Percentiles rank a stretch among this genome's conserved stretches.
Evolutionary conservation across 1,140 invertebrate species (phyloP).

Genomic region (Psilanteris sp.): DNA sequence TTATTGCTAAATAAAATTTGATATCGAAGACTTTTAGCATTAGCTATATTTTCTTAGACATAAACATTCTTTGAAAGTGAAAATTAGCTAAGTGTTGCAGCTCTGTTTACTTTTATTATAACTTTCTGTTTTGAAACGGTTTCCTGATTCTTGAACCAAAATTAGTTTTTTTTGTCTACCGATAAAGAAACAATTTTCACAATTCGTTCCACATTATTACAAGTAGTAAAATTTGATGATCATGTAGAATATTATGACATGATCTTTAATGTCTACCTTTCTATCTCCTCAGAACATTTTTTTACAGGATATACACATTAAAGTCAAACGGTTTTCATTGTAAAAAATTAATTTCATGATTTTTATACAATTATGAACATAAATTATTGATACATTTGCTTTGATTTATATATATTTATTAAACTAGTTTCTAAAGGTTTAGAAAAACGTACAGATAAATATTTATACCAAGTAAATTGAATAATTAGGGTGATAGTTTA

Average conservation of each 20-base stretch:
- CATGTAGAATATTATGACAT: constrained; percentile 23
- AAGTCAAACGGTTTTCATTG: constrained; percentile 1
- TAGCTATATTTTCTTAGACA: no score
- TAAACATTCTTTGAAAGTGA: constrained; percentile 29
- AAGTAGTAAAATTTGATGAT: constrained; percentile 30
- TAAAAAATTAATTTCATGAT: constrained; percentile 16
- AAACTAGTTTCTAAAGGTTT: constrained; percentile 1
- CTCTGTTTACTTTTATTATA: constrained; percentile 20
- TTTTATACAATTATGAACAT: constrained; percentile 4
- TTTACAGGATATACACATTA: constrained; percentile 1
- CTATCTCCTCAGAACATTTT: constrained; percentile 6
- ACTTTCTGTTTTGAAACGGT: constrained; percentile 30
- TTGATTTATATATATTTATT: not conserved
- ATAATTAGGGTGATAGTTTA: no score
- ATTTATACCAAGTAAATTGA: no score
- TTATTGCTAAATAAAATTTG: no score
- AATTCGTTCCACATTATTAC: constrained; percentile 40
- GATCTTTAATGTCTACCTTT: constrained; percentile 22
- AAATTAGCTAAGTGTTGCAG: constrained; percentile 11
- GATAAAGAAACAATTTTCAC: constrained; percentile 21
- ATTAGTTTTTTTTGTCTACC: constrained; percentile 12
- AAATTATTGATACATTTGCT: not conserved
- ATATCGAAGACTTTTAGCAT: no score
- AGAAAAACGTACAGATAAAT: no score
- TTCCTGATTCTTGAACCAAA: constrained; percentile 18